These are phyloP conservation scores for Sphaerophoria taeniata DNA, from an alignment of 2,888 invertebrate genomes.

Conservation along the genomic window DNA sequence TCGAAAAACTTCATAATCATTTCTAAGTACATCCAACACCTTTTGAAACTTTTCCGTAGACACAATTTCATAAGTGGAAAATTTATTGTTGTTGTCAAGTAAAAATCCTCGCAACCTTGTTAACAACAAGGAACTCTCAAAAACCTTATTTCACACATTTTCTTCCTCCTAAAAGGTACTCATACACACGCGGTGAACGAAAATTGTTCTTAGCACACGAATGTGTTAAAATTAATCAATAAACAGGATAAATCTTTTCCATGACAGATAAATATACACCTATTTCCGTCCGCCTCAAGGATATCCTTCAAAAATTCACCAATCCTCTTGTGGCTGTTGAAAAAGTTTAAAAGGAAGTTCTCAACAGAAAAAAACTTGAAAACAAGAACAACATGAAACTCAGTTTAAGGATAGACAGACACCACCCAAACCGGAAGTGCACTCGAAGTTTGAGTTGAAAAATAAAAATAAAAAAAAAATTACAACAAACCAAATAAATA, in stretches of 20 bases:
- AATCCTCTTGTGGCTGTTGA: background rate
- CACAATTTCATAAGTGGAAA: no score
- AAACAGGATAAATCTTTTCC: conserved; percentile 55
- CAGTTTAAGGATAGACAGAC: conserved; percentile 35
- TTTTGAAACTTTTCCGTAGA: no score
- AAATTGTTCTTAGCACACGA: background rate
- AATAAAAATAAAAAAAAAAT: background rate
- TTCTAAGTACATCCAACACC: no score
- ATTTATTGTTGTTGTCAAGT: no score
- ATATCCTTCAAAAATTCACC: conserved; percentile 32
- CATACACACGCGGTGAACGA: background rate
- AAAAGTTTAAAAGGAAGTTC: conserved; percentile 6
- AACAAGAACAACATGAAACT: conserved; percentile 2
- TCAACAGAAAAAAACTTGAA: background rate
- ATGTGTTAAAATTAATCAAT: conserved; percentile 64
- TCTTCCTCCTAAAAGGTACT: background rate
- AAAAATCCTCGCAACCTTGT: no score
- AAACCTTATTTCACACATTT: background rate
- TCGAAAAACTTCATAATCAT: no score
- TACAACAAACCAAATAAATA: background rate
- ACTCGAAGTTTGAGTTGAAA: conserved; percentile 8
- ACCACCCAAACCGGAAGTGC: conserved; percentile 31
- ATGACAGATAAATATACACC: conserved; percentile 63
- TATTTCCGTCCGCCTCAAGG: conserved; percentile 49
- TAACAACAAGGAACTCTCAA: background rate